Evolutionary conservation across 2,797 vertebrate species (phyloP).

Genomic region (Anas bernieri): DNA sequence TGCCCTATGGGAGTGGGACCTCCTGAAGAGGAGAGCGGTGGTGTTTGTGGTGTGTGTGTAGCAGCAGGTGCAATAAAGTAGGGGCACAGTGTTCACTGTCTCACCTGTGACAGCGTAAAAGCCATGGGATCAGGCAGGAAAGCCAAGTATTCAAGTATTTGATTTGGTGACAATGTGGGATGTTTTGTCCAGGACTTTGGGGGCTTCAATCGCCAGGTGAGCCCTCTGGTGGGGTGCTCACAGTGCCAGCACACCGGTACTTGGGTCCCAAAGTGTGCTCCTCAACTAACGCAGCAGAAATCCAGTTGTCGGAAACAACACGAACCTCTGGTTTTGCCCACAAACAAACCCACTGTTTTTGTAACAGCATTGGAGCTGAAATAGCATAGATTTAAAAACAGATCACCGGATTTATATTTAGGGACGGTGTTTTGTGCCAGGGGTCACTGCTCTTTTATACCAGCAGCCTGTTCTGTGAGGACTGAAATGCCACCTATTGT

Average conservation of each 20-base stretch:
- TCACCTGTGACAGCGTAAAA: background rate
- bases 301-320: background rate
- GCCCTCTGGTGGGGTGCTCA: background rate
- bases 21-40: background rate
- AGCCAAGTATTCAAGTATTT: background rate
- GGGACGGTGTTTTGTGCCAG: background rate
- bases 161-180: background rate
- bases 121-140: background rate
- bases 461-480: background rate
- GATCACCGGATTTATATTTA: background rate
- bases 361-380: background rate
- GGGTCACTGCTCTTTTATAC: slow-evolving; percentile 21
- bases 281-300: rapidly evolving
- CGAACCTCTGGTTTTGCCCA: background rate
- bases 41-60: background rate
- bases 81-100: background rate
- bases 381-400: background rate
- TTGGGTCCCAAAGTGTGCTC: background rate
- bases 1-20: background rate
- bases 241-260: background rate
- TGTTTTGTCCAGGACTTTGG: background rate
- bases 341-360: background rate
- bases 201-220: background rate
- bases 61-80: background rate
- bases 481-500: slow-evolving; percentile 48